phyloP scores from a whole-genome alignment of 2,888 invertebrate genomes.

The Calameuta idolon region DNA sequence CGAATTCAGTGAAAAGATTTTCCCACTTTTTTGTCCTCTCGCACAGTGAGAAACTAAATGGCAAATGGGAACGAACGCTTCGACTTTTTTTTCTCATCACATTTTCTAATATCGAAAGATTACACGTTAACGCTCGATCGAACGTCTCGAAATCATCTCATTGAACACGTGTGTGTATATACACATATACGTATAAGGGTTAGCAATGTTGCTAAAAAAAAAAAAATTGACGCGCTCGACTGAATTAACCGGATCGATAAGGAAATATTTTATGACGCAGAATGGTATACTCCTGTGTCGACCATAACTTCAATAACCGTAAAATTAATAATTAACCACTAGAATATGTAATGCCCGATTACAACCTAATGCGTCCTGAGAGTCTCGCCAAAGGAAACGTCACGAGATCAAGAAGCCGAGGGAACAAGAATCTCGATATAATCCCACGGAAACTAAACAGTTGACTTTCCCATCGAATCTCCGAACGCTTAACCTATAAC shows the following conservation, averaged over 20 bases:
- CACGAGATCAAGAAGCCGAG: slow-evolving; percentile 1
- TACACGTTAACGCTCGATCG: neutral
- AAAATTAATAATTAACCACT: slow-evolving; percentile 55
- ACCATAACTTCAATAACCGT: slow-evolving; percentile 53
- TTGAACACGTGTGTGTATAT: neutral
- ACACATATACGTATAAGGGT: neutral
- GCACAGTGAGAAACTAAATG: neutral
- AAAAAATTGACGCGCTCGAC: slow-evolving; percentile 23
- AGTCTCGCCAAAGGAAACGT: slow-evolving; percentile 41
- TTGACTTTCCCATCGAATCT: neutral
- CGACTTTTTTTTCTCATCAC: neutral
- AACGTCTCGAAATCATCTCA: neutral
- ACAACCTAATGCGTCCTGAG: slow-evolving; percentile 41
- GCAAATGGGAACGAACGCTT: neutral
- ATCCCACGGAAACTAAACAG: neutral
- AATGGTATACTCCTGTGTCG: slow-evolving; percentile 40
- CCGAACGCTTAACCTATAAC: neutral
- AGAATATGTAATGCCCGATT: slow-evolving; percentile 41
- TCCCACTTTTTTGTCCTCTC: neutral
- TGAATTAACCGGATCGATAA: slow-evolving; percentile 49
- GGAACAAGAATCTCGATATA: neutral
- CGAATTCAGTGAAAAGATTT: neutral
- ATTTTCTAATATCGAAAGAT: neutral
- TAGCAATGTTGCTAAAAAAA: neutral
- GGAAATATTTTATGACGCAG: slow-evolving; percentile 44